Base-by-base conservation (phyloP, 2,888 invertebrate species). In the Sinelater perroti region DNA sequence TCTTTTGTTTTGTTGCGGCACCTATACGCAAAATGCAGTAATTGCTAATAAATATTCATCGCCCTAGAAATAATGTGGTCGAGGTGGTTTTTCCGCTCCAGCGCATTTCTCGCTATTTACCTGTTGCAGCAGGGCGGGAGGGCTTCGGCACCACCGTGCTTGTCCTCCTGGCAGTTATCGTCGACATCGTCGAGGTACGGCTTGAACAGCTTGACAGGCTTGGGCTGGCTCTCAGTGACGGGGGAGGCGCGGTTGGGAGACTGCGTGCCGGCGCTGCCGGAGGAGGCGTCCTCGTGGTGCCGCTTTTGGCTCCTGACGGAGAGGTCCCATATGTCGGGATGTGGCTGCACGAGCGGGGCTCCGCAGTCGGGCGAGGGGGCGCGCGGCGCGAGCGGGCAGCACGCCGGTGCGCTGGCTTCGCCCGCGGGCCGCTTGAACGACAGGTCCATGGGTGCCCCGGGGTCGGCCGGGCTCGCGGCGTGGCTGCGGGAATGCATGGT, bases 181-280 rank as follows among this genome's bases (percentile, higher is more conserved):
- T 84, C 81, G 33, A 87, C 84, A 69, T 87, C 89, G 61, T 88
- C 81, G 45, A 90, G 80, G 75, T 90, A 91, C 20, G 90, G 91
- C 72, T 90, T 87, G 78, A 91, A 91, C 30, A 90, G 78, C 73
- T 90, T 90, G 67, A 88, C 86, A 47, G 89, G 88, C 75, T 85
- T 86, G 36, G 79, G 74, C 20, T 46, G 52, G 44, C 36, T 53
- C 40, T 60, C 50, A 18, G 24, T 36, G 7, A 40, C 35, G 5
- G 60, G 49, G 6, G 63, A 54, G 10, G 42, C 16, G 13, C 52
- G 42, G 40, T 54, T 30, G 8, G 51, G 28, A 24, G 53, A 44
- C 21, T 28, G 36, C 20, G 47, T 51, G 45, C 18, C 46, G 26
- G 17, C 18, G 40, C n/a, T n/a, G n/a, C 26, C 40, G 33, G 28